A percentile compares a stretch with the other conserved stretches of the same genome.
Evolutionary conservation across 2,113 vertebrate genomes (phyloP).

Genomic region (Limanda limanda): DNA sequence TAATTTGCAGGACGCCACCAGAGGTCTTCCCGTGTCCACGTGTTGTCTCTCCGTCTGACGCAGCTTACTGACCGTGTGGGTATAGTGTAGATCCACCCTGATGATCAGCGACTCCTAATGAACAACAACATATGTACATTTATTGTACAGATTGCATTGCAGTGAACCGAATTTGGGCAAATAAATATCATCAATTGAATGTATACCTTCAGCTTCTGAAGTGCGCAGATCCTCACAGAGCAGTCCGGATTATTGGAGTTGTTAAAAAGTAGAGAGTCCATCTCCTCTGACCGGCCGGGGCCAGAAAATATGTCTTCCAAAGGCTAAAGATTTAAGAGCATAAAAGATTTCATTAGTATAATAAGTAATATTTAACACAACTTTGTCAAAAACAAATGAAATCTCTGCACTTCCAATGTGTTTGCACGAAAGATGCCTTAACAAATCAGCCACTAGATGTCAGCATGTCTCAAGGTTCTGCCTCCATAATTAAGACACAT

Average conservation of each 20-base stretch:
- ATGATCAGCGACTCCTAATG: constrained; percentile 82
- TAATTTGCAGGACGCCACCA: constrained; percentile 80
- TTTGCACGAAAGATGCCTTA: not conserved
- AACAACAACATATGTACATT: not conserved
- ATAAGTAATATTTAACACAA: not conserved
- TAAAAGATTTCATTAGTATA: constrained; percentile 19
- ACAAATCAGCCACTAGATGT: constrained; percentile 59
- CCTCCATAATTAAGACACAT: rapidly evolving
- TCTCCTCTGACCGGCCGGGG: constrained; percentile 72
- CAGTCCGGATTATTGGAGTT: constrained; percentile 76
- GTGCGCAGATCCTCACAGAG: constrained; percentile 80
- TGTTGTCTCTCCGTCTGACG: constrained; percentile 78
- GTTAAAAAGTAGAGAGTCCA: constrained; percentile 80
- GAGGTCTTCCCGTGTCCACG: constrained; percentile 79
- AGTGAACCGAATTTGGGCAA: not conserved
- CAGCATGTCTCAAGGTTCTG: constrained; percentile 26
- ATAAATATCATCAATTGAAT: not conserved
- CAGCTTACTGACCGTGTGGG: constrained; percentile 66
- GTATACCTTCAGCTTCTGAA: constrained; percentile 86
- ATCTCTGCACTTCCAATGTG: not conserved
- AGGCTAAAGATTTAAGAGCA: constrained; percentile 65
- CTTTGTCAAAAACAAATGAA: not conserved
- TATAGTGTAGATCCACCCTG: constrained; percentile 85
- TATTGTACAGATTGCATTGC: not conserved
- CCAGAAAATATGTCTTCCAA: constrained; percentile 68